Base-by-base conservation (phyloP, 2,113 vertebrate genomes). In the Camelus bactrianus region DNA sequence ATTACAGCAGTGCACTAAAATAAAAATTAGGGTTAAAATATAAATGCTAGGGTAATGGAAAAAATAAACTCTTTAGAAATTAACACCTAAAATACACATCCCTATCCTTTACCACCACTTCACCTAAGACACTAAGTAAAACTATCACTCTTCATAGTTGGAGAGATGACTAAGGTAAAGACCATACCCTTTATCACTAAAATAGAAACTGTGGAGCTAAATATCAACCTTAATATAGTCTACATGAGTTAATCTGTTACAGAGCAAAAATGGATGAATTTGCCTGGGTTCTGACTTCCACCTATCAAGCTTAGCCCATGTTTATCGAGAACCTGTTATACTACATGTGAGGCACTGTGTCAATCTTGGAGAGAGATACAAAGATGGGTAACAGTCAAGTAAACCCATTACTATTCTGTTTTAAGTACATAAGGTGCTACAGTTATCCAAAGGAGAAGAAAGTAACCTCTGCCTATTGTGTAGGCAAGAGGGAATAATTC, bases 21-120 rank as follows among this genome's bases (percentile, higher is more conserved):
- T 81, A 16, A 96, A 89, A 94, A 69, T 54, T 65, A 86, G 87
- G 28, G 88, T 90, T 88, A 81, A 93, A 92, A 91, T 22, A 91
- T 50, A 97, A 93, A 91, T 76, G 52, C 13, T 46, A 93, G 4
- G 32, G 13, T 83, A 83, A 89, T 5, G 6, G 26, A 87, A 72
- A 12, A 89, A 86, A 77, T 79, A 60, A 76, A 91, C 8, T 89
- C 69, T 79, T 15, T 76, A 85, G n/a, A 96, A 88, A 96, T 79
- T 60, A 86, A 69, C 73, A 79, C 20, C 92, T 90, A 84, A 89
- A 94, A 87, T 76, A 10, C 5, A 89, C 54, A 76, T 50, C 11
- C 28, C 50, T 82, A 75, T 11, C 30, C 58, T 50, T 79, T 4
- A 91, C 24, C 30, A 69, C 26, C 28, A 32, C 75, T 75, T 67